phyloP scores from a whole-genome alignment of 2,797 vertebrate genomes.

The Miichthys miiuy region DNA sequence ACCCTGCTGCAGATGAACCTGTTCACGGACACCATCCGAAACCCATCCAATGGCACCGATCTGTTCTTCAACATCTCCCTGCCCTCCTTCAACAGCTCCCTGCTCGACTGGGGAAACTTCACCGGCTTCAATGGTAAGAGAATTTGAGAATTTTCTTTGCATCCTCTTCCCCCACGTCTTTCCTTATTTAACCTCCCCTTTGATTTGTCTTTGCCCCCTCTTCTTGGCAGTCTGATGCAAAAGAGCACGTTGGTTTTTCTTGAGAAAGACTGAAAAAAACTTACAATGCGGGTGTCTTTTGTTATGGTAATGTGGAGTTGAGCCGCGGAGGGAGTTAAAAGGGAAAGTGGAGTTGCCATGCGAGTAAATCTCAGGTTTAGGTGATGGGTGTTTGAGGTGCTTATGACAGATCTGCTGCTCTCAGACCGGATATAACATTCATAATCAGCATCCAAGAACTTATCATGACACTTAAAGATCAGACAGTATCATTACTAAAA shows the following conservation, averaged over 20 bases:
- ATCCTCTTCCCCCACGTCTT: not conserved
- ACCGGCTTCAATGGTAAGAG: constrained; percentile 89
- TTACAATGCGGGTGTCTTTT: constrained; percentile 15
- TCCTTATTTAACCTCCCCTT: not conserved
- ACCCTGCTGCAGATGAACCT: constrained; percentile 98
- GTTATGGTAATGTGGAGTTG: constrained; percentile 47
- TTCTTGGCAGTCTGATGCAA: not conserved
- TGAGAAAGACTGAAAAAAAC: constrained; percentile 22
- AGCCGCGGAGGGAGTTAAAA: not conserved
- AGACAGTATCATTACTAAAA: not conserved
- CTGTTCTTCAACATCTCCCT: constrained; percentile 86
- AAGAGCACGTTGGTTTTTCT: constrained; percentile 4
- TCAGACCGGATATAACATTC: not conserved
- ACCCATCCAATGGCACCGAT: constrained; percentile 89
- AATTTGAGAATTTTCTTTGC: not conserved
- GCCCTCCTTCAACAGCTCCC: constrained; percentile 84
- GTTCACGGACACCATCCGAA: constrained; percentile 91
- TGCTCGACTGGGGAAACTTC: constrained; percentile 88
- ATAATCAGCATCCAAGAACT: not conserved
- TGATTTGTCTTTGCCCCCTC: constrained; percentile 6
- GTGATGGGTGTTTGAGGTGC: not conserved
- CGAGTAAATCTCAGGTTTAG: constrained; percentile 10
- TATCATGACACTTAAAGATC: not conserved
- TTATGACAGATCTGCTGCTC: not conserved
- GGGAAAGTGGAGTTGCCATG: constrained; percentile 30